Evolutionary conservation across 2,888 invertebrate genomes (phyloP).

Genomic region (Sinopyrophorus schimmeli): DNA sequence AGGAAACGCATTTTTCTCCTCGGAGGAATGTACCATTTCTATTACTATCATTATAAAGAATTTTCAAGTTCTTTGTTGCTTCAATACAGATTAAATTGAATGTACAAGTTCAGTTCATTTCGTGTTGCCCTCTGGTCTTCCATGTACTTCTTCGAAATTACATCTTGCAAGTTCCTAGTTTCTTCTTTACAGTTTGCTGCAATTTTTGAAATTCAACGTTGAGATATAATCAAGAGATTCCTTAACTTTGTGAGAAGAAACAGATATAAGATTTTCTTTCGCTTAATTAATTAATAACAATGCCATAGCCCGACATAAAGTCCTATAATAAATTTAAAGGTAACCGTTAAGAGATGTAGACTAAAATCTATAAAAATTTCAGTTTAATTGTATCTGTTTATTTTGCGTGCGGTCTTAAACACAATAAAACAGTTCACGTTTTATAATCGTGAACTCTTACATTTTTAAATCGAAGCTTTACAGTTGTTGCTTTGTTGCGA

Average conservation of each 20-base stretch:
- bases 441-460: conserved; percentile 37
- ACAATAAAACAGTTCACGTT: conserved; percentile 39
- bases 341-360: too few species aligned
- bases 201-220: not conserved
- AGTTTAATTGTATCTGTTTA: conserved; percentile 2
- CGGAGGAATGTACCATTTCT: too few species aligned
- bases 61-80: conserved; percentile 17
- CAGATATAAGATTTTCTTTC: too few species aligned
- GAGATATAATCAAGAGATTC: not conserved
- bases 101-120: conserved; percentile 20
- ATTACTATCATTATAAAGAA: too few species aligned
- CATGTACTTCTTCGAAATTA: conserved; percentile 14
- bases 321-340: too few species aligned
- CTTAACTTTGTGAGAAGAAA: not conserved
- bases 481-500: conserved; percentile 7
- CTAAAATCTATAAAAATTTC: too few species aligned
- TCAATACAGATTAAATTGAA: conserved; percentile 21
- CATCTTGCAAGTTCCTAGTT: conserved; percentile 14
- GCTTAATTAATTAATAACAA: too few species aligned
- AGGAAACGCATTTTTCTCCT: too few species aligned
- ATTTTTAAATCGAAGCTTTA: conserved; percentile 4
- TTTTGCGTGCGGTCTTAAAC: conserved; percentile 1
- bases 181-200: conserved; percentile 4
- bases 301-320: too few species aligned
- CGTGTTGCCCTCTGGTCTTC: conserved; percentile 33